Evolutionary conservation across 2,888 invertebrate species (phyloP), one percentile per base, ranked within the genome.

Genomic region (Eurytoma adleriae): DNA sequence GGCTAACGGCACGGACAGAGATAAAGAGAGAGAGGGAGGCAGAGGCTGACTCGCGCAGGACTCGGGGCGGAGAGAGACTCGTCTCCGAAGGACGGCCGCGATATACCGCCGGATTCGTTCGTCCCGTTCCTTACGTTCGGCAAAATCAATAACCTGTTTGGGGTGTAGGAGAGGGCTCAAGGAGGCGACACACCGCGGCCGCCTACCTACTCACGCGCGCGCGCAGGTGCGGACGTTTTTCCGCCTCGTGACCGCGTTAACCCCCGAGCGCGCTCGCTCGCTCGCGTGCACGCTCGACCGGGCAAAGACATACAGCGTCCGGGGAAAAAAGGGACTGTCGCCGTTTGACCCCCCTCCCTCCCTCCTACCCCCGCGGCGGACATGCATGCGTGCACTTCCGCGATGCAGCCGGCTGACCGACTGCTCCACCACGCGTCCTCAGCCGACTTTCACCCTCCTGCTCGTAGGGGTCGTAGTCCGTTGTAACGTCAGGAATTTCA

Each of bases 111-210:
- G 16, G 52, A 52, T 52, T 67, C 52, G 50, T 27, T 52, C 52
- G 5, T 27, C 48, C 18, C 71, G 64, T 48, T 61, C 69, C 77
- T 77, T 69, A 77, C 67, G 72, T 78, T 71, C 72, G 67, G 67
- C 61, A 73, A 78, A 78, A 78, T 78, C 78, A 78, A 78, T 78
- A 78, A 73, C 62, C 72, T 73, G 62, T 73, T 64, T 73, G 56
- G 67, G 30, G 57, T 69, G 30, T 59, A 59, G 54, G 66, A 30
- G 50, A 16, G 67, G 24, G 30, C n/a, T 20, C 13, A 52, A 52
- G 67, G 48, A 18, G 48, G 67, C 40, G 67, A 54, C 54, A n/a
- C 40, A 40, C 40, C 54, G 54, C 54, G 54, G 54, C 54, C 14
- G 14, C 13, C 24, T 30, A 40, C 62, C 1, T 24, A n/a, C n/a